These are phyloP conservation scores for Oncorhynchus kisutch DNA, from an alignment of 2,113 vertebrate genomes.

Conservation along the genomic window DNA sequence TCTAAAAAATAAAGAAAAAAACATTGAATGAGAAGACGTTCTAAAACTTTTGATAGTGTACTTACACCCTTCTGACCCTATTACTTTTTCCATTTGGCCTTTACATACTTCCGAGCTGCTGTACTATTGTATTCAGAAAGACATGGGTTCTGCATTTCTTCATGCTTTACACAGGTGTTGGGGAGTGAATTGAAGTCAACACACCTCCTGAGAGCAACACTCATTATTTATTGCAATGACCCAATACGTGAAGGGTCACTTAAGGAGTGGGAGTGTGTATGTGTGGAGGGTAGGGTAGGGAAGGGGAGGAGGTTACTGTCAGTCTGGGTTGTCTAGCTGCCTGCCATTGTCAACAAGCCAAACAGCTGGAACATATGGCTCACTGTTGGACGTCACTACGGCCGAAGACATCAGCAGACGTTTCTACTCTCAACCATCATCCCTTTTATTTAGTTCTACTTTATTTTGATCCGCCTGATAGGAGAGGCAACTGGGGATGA, in stretches of 20 bases:
- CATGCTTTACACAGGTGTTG: constrained; percentile 64
- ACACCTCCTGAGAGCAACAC: constrained; percentile 39
- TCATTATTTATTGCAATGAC: constrained; percentile 59
- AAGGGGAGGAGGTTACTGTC: neutral
- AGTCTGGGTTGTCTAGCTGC: constrained; percentile 27
- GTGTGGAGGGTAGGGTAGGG: neutral
- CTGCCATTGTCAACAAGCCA: constrained; percentile 7
- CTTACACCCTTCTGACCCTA: neutral
- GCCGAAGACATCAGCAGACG: neutral
- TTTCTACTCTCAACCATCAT: neutral
- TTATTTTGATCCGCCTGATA: neutral
- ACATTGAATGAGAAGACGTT: too few species aligned
- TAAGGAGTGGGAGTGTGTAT: constrained; percentile 29
- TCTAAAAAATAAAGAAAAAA: too few species aligned
- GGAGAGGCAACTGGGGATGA: constrained; percentile 19
- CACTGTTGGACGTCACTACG: constrained; percentile 8
- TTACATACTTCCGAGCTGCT: neutral
- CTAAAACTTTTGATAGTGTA: too few species aligned
- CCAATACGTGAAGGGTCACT: constrained; percentile 56
- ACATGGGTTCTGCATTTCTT: constrained; percentile 5
- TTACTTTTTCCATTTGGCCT: neutral
- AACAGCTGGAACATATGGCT: constrained; percentile 61
- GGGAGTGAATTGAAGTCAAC: constrained; percentile 51
- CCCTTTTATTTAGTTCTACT: neutral
- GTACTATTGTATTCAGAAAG: neutral